Conservation (phyloP, 2,888 invertebrate species). For the Monochamus alternatus region DNA sequence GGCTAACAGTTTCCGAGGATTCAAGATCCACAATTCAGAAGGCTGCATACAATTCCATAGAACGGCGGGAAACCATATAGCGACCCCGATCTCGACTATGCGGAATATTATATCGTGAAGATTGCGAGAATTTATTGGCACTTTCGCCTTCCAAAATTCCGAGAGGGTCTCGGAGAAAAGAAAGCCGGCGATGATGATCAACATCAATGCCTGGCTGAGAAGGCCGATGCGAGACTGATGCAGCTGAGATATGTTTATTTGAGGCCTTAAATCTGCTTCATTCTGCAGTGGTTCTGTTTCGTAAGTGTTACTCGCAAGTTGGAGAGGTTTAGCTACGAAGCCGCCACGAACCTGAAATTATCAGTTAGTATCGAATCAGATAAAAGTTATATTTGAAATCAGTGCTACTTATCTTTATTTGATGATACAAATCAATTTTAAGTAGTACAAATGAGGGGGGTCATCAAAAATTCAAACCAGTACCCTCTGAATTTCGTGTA, state of each 20-base stretch:
- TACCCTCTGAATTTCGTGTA: no score
- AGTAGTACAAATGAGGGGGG: no score
- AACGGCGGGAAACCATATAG: constrained; percentile 96
- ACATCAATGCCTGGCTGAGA: constrained; percentile 91
- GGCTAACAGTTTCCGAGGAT: constrained; percentile 89
- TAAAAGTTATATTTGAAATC: no score
- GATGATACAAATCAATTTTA: no score
- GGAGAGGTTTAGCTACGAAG: constrained; percentile 77
- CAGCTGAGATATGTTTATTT: constrained; percentile 88
- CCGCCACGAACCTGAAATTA: constrained; percentile 83
- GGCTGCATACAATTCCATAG: constrained; percentile 97
- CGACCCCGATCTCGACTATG: constrained; percentile 92
- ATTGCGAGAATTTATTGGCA: constrained; percentile 89
- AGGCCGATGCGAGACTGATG: constrained; percentile 93
- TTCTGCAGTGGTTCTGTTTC: constrained; percentile 63
- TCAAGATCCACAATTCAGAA: constrained; percentile 93
- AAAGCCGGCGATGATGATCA: constrained; percentile 91
- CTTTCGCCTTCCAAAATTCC: constrained; percentile 94
- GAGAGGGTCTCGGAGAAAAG: constrained; percentile 92
- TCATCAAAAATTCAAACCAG: no score
- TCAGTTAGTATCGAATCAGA: background rate
- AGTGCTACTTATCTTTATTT: no score
- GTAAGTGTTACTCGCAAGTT: constrained; percentile 57
- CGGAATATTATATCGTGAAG: constrained; percentile 95
- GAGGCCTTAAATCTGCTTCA: constrained; percentile 60